A percentile compares a stretch with the other conserved stretches of the same genome.
These are phyloP conservation scores for Trissolcus japonicus DNA, from an alignment of 2,888 invertebrate species.

Conservation along the genomic window DNA sequence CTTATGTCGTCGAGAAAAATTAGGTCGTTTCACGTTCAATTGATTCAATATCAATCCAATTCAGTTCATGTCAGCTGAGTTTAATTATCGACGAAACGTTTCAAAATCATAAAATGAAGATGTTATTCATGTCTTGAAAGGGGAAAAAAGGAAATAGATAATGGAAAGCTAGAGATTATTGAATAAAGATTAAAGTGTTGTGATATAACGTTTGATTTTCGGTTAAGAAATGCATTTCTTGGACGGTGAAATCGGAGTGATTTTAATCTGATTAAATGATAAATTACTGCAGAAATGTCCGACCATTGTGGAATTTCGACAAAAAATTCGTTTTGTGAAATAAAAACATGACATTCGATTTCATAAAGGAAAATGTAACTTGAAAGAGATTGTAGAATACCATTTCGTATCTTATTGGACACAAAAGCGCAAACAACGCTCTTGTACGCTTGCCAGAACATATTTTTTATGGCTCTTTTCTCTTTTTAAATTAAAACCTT, in stretches of 20 bases:
- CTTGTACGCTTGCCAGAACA: slow-evolving; percentile 45
- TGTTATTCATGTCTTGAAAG: too few relatives aligned
- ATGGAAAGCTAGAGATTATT: background rate
- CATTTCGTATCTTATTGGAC: slow-evolving; percentile 48
- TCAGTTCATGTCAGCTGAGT: too few relatives aligned
- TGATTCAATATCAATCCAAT: background rate
- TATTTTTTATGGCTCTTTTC: slow-evolving; percentile 38
- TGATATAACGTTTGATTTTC: slow-evolving; percentile 7
- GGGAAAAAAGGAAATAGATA: too few relatives aligned
- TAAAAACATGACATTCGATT: slow-evolving; percentile 48
- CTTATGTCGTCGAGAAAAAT: background rate
- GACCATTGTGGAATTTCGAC: slow-evolving; percentile 38
- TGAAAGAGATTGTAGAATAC: slow-evolving; percentile 32
- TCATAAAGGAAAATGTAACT: slow-evolving; percentile 43
- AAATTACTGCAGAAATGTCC: slow-evolving; percentile 35
- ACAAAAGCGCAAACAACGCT: slow-evolving; percentile 38
- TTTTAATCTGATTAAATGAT: slow-evolving; percentile 38
- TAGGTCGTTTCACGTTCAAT: background rate
- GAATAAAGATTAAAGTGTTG: background rate
- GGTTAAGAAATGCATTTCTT: background rate
- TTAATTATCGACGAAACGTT: too few relatives aligned
- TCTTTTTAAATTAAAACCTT: slow-evolving; percentile 37
- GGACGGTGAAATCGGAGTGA: background rate
- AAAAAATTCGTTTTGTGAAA: slow-evolving; percentile 42
- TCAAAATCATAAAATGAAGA: too few relatives aligned